A percentile compares a stretch with the other conserved stretches of the same genome.
Evolutionary conservation across 2,113 vertebrate species (phyloP).

Genomic region (Nyctibius bracteatus): DNA sequence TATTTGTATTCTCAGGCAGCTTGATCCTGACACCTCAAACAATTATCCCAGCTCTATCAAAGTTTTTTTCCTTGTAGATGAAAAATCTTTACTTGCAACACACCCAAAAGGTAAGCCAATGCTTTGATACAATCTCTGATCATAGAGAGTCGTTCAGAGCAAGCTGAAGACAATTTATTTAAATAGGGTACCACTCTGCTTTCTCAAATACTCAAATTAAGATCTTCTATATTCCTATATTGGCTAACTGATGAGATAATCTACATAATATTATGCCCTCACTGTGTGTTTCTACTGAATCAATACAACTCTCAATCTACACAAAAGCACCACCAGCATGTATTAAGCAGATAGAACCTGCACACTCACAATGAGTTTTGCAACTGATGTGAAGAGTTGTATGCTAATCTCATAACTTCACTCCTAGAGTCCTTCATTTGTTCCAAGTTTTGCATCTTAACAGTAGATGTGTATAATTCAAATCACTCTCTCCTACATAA

Average conservation of each 20-base stretch:
- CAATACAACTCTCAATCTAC: conserved; percentile 12
- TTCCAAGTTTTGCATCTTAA: conserved; percentile 26
- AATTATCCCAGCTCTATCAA: not conserved
- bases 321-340: conserved; percentile 8
- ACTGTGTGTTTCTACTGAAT: conserved; percentile 49
- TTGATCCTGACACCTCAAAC: not conserved
- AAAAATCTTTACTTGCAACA: not conserved
- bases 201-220: conserved; percentile 20
- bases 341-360: not conserved
- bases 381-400: not conserved
- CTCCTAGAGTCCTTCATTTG: not conserved
- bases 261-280: conserved; percentile 49
- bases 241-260: conserved; percentile 48
- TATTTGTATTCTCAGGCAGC: not conserved
- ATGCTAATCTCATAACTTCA: conserved; percentile 50
- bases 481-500: not conserved
- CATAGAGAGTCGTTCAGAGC: not conserved
- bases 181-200: not conserved
- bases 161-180: not conserved
- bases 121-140: not conserved
- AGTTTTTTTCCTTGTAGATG: not conserved
- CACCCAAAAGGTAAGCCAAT: not conserved
- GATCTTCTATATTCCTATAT: not conserved
- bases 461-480: conserved; percentile 11
- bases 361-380: not conserved